Evolutionary conservation across 2,888 invertebrate species (phyloP).

Genomic region (Hirtodrosophila duncani): DNA sequence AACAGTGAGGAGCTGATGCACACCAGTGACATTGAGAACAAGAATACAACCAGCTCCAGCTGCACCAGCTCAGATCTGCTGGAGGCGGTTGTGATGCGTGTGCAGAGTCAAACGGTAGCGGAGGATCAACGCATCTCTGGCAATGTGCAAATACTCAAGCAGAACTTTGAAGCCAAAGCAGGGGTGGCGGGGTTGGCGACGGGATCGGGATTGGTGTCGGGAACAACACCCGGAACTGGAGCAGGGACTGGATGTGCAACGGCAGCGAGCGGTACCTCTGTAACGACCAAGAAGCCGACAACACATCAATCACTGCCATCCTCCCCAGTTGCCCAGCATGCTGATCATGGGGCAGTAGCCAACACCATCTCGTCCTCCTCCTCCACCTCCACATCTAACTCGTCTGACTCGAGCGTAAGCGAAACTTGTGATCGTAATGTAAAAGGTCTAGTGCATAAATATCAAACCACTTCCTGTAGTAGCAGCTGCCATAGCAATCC

Average conservation of each 20-base stretch:
- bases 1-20: conserved; percentile 78
- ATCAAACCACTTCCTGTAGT: conserved; percentile 80
- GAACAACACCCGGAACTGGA: conserved; percentile 4
- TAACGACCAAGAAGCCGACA: conserved; percentile 71
- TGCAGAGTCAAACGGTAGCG: conserved; percentile 56
- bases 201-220: conserved; percentile 11
- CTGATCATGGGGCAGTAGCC: conserved; percentile 60
- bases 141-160: conserved; percentile 90
- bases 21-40: conserved; percentile 75
- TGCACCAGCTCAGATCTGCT: no score
- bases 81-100: conserved; percentile 49
- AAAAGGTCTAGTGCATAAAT: conserved; percentile 86
- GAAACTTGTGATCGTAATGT: conserved; percentile 84
- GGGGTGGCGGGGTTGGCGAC: conserved; percentile 37
- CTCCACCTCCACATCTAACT: conserved; percentile 51
- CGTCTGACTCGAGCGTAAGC: conserved; percentile 69
- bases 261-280: not conserved
- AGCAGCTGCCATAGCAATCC: conserved; percentile 43
- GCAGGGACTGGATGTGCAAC: conserved; percentile 5
- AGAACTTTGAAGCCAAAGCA: conserved; percentile 90
- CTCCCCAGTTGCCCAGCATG: conserved; percentile 82
- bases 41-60: conserved; percentile 49
- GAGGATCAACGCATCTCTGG: conserved; percentile 80
- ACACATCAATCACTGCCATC: conserved; percentile 81
- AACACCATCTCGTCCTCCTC: conserved; percentile 37